phyloP scores from a whole-genome alignment of 2,797 vertebrate species.

The Lindbergichthys nudifrons region DNA sequence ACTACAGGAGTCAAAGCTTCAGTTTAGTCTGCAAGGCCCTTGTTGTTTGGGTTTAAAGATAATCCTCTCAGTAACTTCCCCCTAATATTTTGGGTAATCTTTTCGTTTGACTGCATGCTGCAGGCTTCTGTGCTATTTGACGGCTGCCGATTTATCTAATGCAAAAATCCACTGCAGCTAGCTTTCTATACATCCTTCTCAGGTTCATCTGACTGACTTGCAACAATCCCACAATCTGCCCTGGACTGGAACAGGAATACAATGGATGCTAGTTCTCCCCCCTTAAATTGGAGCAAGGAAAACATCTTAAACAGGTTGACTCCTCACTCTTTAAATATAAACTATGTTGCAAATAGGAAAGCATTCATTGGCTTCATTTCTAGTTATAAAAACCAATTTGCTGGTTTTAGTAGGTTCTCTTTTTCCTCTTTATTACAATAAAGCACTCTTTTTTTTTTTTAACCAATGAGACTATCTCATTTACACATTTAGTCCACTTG shows the following conservation, averaged over 20 bases:
- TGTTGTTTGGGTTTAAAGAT: conserved; percentile 42
- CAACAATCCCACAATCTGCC: conserved; percentile 44
- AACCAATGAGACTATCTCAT: conserved; percentile 58
- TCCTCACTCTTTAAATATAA: conserved; percentile 68
- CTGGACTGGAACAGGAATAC: conserved; percentile 66
- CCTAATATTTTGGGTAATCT: conserved; percentile 55
- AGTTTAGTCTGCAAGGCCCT: conserved; percentile 45
- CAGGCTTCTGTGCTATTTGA: conserved; percentile 9
- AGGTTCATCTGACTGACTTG: conserved; percentile 53
- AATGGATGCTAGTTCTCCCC: conserved; percentile 60
- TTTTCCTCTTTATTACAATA: conserved; percentile 36
- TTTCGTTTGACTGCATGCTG: conserved; percentile 43
- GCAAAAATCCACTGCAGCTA: too few species aligned
- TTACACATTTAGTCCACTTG: conserved; percentile 49
- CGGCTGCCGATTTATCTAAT: conserved; percentile 25
- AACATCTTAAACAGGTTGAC: conserved; percentile 60
- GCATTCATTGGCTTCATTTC: conserved; percentile 52
- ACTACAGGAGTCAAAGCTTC: conserved; percentile 62
- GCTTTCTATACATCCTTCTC: conserved; percentile 42
- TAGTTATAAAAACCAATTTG: conserved; percentile 72
- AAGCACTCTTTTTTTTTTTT: conserved; percentile 45
- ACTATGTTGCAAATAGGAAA: conserved; percentile 72
- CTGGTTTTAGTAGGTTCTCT: conserved; percentile 74
- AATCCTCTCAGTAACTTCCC: conserved; percentile 58
- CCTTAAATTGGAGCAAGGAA: conserved; percentile 45